phyloP scores from a whole-genome alignment of 2,888 invertebrate genomes.

The Thysanoteuthis rhombus region DNA sequence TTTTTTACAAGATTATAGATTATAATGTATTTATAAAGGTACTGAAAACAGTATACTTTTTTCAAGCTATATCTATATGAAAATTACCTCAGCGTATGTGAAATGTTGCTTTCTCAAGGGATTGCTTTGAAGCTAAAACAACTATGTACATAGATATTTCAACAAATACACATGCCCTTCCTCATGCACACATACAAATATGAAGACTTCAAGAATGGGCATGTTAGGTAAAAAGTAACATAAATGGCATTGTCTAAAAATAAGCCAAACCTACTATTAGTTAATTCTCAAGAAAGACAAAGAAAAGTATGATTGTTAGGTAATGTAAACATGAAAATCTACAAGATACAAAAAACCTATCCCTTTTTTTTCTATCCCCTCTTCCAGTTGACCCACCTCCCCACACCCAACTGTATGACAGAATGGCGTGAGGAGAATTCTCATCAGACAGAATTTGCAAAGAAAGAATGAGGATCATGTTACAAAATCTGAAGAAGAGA shows the following conservation, averaged over 20 bases:
- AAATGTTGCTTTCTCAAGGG: neutral
- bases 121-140: neutral
- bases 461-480: neutral
- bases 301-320: neutral
- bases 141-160: neutral
- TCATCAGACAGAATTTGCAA: neutral
- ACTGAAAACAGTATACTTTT: no score
- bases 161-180: neutral
- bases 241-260: neutral
- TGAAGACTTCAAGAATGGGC: neutral
- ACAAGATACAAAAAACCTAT: neutral
- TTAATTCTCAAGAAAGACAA: neutral
- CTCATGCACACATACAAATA: neutral
- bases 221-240: neutral
- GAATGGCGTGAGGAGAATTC: neutral
- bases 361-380: neutral
- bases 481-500: neutral
- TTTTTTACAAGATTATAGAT: no score
- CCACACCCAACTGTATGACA: neutral
- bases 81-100: no score
- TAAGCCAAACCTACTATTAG: neutral
- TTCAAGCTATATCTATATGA: no score
- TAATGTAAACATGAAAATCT: neutral
- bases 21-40: no score
- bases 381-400: neutral